phyloP scores from a whole-genome alignment of 2,888 invertebrate species.

The Cinara cedri region DNA sequence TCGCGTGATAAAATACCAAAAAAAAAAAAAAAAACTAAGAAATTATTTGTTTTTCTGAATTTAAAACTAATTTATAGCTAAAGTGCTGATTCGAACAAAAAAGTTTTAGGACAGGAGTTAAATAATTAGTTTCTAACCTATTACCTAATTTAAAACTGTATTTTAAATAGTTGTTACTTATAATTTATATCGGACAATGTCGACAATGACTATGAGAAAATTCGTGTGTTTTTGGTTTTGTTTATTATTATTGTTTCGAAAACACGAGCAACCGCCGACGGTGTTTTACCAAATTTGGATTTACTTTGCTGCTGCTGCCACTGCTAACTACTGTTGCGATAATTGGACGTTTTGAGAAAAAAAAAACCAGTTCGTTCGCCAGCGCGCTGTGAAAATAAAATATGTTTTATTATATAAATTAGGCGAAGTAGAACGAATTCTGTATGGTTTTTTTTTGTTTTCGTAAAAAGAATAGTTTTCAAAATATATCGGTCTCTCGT shows the following conservation, averaged over 20 bases:
- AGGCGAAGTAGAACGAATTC: conserved; percentile 4
- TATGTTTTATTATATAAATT: not conserved
- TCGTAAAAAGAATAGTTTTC: not conserved
- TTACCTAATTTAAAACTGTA: not conserved
- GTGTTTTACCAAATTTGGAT: conserved; percentile 2
- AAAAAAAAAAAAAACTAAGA: no score
- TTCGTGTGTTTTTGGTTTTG: not conserved
- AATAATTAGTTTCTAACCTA: no score
- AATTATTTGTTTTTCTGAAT: no score
- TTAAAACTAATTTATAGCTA: no score
- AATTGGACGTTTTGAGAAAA: conserved; percentile 6
- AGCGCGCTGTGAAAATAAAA: not conserved
- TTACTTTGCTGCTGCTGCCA: no score
- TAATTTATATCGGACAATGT: not conserved
- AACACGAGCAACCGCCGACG: not conserved
- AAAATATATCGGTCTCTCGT: not conserved
- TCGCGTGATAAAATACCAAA: no score
- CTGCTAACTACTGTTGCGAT: not conserved
- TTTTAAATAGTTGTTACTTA: no score
- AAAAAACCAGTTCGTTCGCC: not conserved
- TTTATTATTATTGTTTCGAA: no score
- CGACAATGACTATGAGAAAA: not conserved
- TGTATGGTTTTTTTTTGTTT: conserved; percentile 5
- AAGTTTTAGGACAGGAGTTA: no score
- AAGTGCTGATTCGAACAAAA: no score